Conservation (phyloP, 2,113 vertebrate genomes). For the Hemicordylus capensis region DNA sequence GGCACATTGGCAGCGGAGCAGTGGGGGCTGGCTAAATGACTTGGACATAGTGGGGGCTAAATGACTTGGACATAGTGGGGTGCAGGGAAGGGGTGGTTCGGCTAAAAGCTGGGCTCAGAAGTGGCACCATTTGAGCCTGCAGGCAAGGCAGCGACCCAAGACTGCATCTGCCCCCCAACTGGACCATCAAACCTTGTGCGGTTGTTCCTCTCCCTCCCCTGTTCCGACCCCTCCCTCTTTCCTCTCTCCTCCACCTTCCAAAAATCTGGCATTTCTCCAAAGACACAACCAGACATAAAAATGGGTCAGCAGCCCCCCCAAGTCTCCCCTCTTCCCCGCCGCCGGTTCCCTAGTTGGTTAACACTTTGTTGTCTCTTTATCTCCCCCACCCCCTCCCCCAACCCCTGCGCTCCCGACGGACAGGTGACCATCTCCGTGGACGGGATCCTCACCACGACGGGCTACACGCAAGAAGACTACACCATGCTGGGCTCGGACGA, state of each 20-base stretch:
- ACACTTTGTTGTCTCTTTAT: slow-evolving; percentile 71
- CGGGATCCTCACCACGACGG: slow-evolving; percentile 89
- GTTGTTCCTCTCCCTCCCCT: not conserved
- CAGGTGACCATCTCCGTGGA: slow-evolving; percentile 92
- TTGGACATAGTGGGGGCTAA: too few relatives aligned
- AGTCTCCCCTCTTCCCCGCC: slow-evolving; percentile 67
- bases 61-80: not conserved
- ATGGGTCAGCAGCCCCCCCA: slow-evolving; percentile 68
- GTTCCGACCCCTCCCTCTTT: not conserved
- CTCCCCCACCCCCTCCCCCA: slow-evolving; percentile 48
- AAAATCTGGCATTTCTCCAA: slow-evolving; percentile 59
- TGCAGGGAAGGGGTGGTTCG: too few relatives aligned
- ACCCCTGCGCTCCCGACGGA: slow-evolving; percentile 53
- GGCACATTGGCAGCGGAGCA: too few relatives aligned
- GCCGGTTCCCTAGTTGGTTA: slow-evolving; percentile 51
- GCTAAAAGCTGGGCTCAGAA: not conserved
- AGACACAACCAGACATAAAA: slow-evolving; percentile 74
- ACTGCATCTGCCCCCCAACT: not conserved
- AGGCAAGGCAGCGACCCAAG: not conserved
- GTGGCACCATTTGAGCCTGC: not conserved
- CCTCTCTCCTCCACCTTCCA: too few relatives aligned
- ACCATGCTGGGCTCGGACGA: slow-evolving; percentile 95
- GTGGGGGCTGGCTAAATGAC: not conserved
- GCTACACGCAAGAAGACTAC: slow-evolving; percentile 91
- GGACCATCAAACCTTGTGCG: slow-evolving; percentile 30